A percentile compares a stretch with the other conserved stretches of the same genome.
phyloP scores from a whole-genome alignment of 2,888 invertebrate species.

The Drosophila subquinaria region DNA sequence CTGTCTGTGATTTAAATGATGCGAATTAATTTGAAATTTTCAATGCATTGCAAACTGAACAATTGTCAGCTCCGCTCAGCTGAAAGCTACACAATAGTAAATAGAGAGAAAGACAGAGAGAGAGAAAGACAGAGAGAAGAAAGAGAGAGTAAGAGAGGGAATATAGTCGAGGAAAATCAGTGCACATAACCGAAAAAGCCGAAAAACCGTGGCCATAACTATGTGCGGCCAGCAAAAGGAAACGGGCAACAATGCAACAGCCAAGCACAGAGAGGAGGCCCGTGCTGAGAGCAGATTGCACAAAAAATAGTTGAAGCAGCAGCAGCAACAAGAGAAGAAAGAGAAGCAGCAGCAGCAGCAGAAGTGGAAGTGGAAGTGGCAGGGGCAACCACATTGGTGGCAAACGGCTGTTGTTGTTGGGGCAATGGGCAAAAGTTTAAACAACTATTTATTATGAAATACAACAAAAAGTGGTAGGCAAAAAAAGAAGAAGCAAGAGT shows the following conservation, averaged over 20 bases:
- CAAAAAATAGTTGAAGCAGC: constrained; percentile 68
- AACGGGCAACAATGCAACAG: constrained; percentile 61
- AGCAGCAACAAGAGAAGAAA: constrained; percentile 30
- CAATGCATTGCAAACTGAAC: constrained; percentile 42
- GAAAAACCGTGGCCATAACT: constrained; percentile 81
- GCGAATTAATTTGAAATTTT: constrained; percentile 78
- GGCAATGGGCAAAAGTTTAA: constrained; percentile 73
- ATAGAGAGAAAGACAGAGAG: constrained; percentile 15
- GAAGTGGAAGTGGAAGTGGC: neutral
- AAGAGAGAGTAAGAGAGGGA: constrained; percentile 10
- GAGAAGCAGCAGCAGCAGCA: constrained; percentile 14
- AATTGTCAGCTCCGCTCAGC: constrained; percentile 19
- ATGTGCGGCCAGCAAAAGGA: constrained; percentile 74
- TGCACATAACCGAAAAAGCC: constrained; percentile 68
- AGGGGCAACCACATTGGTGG: constrained; percentile 77
- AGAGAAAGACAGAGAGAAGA: too few relatives aligned
- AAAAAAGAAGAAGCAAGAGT: constrained; percentile 34
- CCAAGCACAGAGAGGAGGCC: constrained; percentile 29
- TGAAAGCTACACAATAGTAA: constrained; percentile 9
- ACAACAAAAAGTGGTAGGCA: constrained; percentile 61
- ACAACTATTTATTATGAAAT: constrained; percentile 81
- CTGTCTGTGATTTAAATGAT: constrained; percentile 80
- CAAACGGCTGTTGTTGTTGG: constrained; percentile 65
- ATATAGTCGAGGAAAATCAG: constrained; percentile 59
- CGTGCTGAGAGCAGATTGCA: constrained; percentile 66